Conservation (phyloP, 2,888 invertebrate genomes). For the Heliconius charithonia region DNA sequence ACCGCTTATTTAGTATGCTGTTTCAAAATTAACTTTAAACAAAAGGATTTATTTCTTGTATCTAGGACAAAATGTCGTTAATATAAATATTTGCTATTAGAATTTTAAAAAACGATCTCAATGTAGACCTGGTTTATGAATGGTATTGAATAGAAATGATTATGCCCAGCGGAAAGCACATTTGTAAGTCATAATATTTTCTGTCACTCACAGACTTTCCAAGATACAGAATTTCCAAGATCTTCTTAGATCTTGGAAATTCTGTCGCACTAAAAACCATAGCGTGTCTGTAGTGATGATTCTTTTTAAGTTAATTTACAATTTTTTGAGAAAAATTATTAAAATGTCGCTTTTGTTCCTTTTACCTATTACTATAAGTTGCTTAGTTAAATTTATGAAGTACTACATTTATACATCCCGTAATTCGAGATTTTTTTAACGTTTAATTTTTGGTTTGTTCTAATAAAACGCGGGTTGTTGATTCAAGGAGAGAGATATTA, state of each 20-base stretch:
- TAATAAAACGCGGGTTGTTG: no score
- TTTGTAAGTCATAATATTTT: neutral
- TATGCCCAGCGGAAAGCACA: neutral
- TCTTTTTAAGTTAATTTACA: neutral
- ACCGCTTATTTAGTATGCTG: neutral
- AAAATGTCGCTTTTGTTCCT: neutral
- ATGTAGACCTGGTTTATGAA: neutral
- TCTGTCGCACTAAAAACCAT: constrained; percentile 18
- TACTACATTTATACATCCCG: neutral
- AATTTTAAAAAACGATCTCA: neutral
- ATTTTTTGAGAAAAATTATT: neutral
- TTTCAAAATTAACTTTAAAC: neutral
- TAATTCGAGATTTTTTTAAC: no score
- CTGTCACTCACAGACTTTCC: neutral
- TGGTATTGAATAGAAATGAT: neutral
- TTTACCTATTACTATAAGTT: neutral
- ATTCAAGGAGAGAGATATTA: no score
- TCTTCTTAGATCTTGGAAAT: no score
- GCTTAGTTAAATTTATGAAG: neutral
- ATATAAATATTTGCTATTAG: neutral
- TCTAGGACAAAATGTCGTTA: neutral
- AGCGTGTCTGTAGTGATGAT: constrained; percentile 17
- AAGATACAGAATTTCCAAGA: neutral
- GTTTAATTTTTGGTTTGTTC: no score
- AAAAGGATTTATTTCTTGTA: neutral